Percentiles rank a stretch among this genome's conserved stretches.
These are phyloP conservation scores for Spodoptera exigua DNA, from an alignment of 2,888 invertebrate species.

Conservation along the genomic window DNA sequence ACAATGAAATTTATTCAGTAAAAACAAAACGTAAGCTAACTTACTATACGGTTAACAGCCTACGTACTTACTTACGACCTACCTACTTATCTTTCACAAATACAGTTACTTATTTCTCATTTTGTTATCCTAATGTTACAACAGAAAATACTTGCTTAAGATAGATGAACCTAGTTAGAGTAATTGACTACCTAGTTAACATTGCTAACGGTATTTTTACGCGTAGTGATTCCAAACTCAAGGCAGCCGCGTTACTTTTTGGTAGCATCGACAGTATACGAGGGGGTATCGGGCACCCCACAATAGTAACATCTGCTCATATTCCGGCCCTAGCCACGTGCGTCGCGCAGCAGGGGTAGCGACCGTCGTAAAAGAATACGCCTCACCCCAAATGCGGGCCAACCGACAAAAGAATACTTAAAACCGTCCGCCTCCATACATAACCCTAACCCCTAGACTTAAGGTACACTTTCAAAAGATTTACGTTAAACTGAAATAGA, in stretches of 20 bases:
- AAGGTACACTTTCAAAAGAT: conserved; percentile 69
- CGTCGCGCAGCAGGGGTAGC: conserved; percentile 85
- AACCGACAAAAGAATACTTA: conserved; percentile 52
- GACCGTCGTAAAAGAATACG: conserved; percentile 78
- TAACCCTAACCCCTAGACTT: conserved; percentile 66
- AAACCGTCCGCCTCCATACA: conserved; percentile 50
- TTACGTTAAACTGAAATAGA: conserved; percentile 77
- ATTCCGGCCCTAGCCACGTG: conserved; percentile 81
- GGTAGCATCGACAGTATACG: conserved; percentile 28
- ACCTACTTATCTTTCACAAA: conserved; percentile 1
- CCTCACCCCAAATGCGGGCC: conserved; percentile 84
- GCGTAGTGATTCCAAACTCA: conserved; percentile 41
- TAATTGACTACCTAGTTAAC: conserved; percentile 38
- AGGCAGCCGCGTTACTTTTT: conserved; percentile 34
- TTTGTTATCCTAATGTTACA: conserved; percentile 28
- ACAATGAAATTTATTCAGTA: neutral
- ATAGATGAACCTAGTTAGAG: conserved; percentile 33
- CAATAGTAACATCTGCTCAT: conserved; percentile 82
- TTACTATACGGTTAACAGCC: neutral
- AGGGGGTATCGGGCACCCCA: conserved; percentile 67
- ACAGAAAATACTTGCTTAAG: conserved; percentile 21
- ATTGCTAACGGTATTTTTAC: conserved; percentile 42
- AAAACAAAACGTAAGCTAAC: neutral
- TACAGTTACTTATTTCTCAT: conserved; percentile 31
- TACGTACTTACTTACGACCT: no score